Evolutionary conservation across 2,797 vertebrate species (phyloP), one percentile per base, ranked within the genome.

Genomic region (Sphenodon punctatus): DNA sequence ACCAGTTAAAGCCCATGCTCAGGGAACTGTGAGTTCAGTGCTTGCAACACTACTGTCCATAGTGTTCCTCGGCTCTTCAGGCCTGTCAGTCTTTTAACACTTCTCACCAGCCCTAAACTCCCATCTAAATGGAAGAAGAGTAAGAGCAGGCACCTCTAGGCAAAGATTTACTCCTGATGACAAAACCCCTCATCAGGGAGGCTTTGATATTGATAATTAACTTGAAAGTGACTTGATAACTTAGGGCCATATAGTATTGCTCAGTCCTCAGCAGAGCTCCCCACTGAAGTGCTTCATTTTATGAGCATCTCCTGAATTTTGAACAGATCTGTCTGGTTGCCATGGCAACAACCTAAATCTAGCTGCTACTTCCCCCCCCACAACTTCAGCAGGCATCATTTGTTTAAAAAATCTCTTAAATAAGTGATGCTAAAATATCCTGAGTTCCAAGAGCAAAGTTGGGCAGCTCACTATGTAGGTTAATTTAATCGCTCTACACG

Each of bases 261-360:
- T 67, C 14, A 4, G 80, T 77, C 63, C 49, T 64, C 7, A 77
- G 73, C 88, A 84, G 71, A 87, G 89, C 70, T 81, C 70, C 38
- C 75, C 61, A 75, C 68, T 87, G 81, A 56, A 75, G 67, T 85
- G 79, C 45, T 66, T 85, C 42, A 22, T 42, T 43, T 20, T 7
- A 38, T 45, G 22, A 75, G 53, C 61, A 73, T 53, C 76, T 82
- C 76, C 68, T 55, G 77, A 89, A 93, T 92, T 92, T 91, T 88
- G 60, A 92, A 41, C 36, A 85, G 77, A 80, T 92, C 80, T 70
- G 70, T 66, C 32, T 42, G 27, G 92, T 95, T 85, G 82, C 89
- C 86, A 91, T 91, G 78, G 88, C 48, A 93, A 94, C 92, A 83
- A 55, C 85, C 80, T 89, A 92, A 91, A 88, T 91, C 43, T 17